Evolutionary conservation across 1,140 invertebrate species (phyloP), one percentile per base, ranked within the genome.

Genomic region (Pseudomyrmex sp.): DNA sequence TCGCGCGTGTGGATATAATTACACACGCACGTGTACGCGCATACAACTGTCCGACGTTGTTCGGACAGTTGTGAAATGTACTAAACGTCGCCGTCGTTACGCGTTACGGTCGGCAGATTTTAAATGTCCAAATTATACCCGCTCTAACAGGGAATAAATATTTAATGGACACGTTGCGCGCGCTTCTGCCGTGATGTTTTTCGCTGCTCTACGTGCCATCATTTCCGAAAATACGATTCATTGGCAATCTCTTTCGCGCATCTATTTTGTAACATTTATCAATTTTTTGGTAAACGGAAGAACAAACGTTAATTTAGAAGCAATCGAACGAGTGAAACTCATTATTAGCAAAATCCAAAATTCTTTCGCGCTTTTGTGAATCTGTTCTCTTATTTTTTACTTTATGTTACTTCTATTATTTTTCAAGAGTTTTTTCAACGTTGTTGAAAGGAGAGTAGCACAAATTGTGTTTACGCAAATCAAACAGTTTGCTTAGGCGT

Each of bases 111-210:
- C 56, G 13, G 52, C 73, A 23, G 23, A 76, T 35, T 52, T 52
- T 23, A 13, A 18, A 50, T 9, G 50, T 63, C n/a, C 48, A 15
- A 65, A 65, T 35, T 75, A 23, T 20, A 35, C 20, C 18, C 44
- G n/a, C 18, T 74, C 15, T 75, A 75, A 75, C 50, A 48, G 59
- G 20, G 44, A 50, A 50, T 75, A 62, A 75, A 52, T 76, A 76
- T 52, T 76, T 76, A 18, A 63, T 63, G 58, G 13, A 2, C 12
- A 0, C 46, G n/a, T 7, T 5, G 44, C 4, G 15, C 10, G 44
- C 4, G 15, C 10, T 62, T 75, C 48, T 18, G 20, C n/a, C 18
- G 48, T 63, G 50, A 52, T 44, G 52, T 63, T 63, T 61, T 44
- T 13, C 13, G 15, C 8, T 35, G n/a, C 7, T 48, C 26, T 12